Percentiles rank a stretch among this genome's conserved stretches.
These are phyloP conservation scores for Esox lucius DNA, from an alignment of 2,797 vertebrate species.

Conservation along the genomic window DNA sequence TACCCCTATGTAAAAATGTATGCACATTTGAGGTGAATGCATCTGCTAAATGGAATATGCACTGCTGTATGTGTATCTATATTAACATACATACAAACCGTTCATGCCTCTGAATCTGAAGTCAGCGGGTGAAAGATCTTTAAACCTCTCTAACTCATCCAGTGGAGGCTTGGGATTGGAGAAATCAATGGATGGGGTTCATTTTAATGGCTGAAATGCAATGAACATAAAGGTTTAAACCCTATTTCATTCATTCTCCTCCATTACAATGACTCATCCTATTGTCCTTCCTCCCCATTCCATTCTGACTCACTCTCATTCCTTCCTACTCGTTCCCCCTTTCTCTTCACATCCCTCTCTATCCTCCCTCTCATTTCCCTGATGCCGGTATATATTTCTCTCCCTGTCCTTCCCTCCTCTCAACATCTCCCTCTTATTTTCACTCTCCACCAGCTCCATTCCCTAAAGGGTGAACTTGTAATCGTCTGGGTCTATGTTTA, in stretches of 20 bases:
- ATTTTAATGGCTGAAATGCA: background rate
- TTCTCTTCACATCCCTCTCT: conserved; percentile 31
- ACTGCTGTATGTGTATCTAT: too few species aligned
- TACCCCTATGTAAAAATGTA: too few species aligned
- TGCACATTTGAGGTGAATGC: too few species aligned
- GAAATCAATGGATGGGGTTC: background rate
- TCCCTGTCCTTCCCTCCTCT: conserved; percentile 11
- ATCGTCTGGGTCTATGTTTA: conserved; percentile 69
- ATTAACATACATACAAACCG: background rate
- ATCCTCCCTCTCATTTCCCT: conserved; percentile 15
- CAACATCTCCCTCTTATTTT: conserved; percentile 35
- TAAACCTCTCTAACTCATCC: background rate
- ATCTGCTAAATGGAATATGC: too few species aligned
- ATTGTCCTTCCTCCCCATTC: background rate
- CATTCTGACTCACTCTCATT: background rate
- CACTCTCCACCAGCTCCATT: conserved; percentile 36
- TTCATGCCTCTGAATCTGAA: background rate
- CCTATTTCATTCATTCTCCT: background rate
- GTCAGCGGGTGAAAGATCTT: background rate
- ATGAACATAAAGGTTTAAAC: background rate
- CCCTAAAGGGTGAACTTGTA: conserved; percentile 69
- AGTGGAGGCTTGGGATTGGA: background rate
- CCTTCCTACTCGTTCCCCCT: conserved; percentile 16
- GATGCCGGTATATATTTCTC: background rate
- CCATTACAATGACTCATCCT: background rate